Evolutionary conservation across 2,113 vertebrate species (phyloP), one percentile per base, ranked within the genome.

Genomic region (Vombatus ursinus): DNA sequence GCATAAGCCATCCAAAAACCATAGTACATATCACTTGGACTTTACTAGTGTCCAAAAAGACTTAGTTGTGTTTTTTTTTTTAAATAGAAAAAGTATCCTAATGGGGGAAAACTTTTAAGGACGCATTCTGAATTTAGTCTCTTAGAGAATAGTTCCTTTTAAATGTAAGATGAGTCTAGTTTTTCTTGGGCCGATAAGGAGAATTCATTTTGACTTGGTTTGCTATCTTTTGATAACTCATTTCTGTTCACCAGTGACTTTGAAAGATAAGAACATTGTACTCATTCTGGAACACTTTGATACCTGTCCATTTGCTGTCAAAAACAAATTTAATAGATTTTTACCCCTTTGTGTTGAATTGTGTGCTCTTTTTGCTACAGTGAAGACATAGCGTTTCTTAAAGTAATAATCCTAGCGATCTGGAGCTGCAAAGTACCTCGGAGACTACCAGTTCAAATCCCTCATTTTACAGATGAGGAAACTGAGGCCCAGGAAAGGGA

Each of bases 1-100:
- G 93, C 16, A 91, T 37, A 93, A 92, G 57, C 8, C 14, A 95
- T 91, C 91, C 93, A 95, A 96, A 92, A 95, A 92, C 95, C 47
- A 54, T n/a, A 49, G 48, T 93, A 94, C 94, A 3, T 52, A 89
- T 95, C 50, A 89, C 47, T 96, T 97, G 22, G 16, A 92, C 57
- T 90, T 57, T 90, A 91, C 95, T 92, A 90, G 50, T 53, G 92
- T 48, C 37, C 7, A 52, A 89, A 51, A 23, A 84, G 50, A 93
- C 6, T 84, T 77, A n/a, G 5, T 77, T 84, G 37, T 84, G 23
- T 44, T 23, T 84, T 49, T 84, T 49, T 49, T 84, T 84, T 84
- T 84, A 44, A 68, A 22, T n/a, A 84, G n/a, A 19, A 44, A 84
- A 44, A 84, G 16, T 84, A 84, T 44, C 19, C 37, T 23, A 23